Evolutionary conservation across 2,113 vertebrate genomes (phyloP).

Genomic region (Philantomba maxwellii): DNA sequence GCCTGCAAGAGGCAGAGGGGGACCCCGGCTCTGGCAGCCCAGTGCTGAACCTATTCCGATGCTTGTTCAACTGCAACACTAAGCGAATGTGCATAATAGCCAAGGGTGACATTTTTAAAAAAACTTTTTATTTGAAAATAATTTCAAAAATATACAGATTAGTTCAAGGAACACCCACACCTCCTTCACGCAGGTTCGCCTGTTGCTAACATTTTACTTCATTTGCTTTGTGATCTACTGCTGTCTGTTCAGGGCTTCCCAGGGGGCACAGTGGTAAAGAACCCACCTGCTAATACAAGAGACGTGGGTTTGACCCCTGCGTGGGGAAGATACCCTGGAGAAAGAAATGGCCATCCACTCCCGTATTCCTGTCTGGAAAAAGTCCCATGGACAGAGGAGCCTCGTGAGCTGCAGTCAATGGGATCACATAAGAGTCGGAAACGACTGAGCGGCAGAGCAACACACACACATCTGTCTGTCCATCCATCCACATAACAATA

Average conservation of each 20-base stretch:
- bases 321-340: not conserved
- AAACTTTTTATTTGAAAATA: constrained; percentile 18
- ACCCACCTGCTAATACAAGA: not conserved
- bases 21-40: not conserved
- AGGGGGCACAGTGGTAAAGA: not conserved
- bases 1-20: not conserved
- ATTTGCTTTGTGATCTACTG: not conserved
- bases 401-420: not conserved
- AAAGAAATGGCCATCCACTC: not conserved
- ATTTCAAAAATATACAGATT: not conserved
- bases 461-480: not conserved
- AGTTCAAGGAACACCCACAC: not conserved
- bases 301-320: not conserved
- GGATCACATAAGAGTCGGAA: not conserved
- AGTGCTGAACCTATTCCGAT: not conserved
- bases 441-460: not conserved
- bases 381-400: not conserved
- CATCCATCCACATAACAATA: not conserved
- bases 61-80: not conserved
- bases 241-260: not conserved
- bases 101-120: not conserved
- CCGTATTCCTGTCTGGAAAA: not conserved
- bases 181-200: not conserved
- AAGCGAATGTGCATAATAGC: not conserved
- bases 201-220: not conserved